Evolutionary conservation across 92 coral and sea anemone genomes (phyloP).

Genomic region (Porites evermanni): DNA sequence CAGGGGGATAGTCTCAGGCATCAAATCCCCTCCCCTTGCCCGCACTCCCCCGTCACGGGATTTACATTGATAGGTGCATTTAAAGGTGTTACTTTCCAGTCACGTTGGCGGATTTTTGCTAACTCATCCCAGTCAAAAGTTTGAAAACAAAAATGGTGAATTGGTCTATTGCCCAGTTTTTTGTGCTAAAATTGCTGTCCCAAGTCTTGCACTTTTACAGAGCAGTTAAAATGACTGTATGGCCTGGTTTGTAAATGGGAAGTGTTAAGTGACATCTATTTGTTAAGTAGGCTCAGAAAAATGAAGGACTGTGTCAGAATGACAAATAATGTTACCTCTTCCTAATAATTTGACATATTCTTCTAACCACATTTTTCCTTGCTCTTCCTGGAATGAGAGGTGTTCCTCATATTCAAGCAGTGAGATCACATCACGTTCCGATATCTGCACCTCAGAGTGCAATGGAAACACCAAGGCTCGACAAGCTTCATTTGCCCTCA

Average conservation of each 20-base stretch:
- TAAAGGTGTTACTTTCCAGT: too few species aligned
- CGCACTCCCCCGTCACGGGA: too few species aligned
- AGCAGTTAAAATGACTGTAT: slow-evolving; percentile 26
- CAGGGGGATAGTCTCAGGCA: too few species aligned
- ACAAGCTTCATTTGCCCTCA: slow-evolving; percentile 56
- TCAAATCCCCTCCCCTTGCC: too few species aligned
- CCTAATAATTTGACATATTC: slow-evolving; percentile 53
- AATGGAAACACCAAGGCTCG: slow-evolving; percentile 55
- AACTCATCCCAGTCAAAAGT: slow-evolving; percentile 14
- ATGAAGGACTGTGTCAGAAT: slow-evolving; percentile 17
- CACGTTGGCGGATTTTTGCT: too few species aligned
- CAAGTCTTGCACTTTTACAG: slow-evolving; percentile 30
- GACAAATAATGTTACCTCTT: slow-evolving; percentile 35
- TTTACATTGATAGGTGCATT: too few species aligned
- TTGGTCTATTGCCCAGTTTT: slow-evolving; percentile 16
- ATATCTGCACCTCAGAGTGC: slow-evolving; percentile 48
- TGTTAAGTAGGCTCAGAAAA: neutral
- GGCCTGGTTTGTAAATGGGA: slow-evolving; percentile 15
- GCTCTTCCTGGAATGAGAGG: slow-evolving; percentile 30
- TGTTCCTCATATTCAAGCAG: slow-evolving; percentile 17
- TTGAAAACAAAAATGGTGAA: slow-evolving; percentile 11
- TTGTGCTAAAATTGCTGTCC: slow-evolving; percentile 9
- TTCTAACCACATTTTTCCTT: slow-evolving; percentile 44
- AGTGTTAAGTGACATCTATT: slow-evolving; percentile 10
- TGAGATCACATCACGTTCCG: slow-evolving; percentile 36